phyloP scores from a whole-genome alignment of 2,888 invertebrate genomes.

The Polymixis flavicincta region DNA sequence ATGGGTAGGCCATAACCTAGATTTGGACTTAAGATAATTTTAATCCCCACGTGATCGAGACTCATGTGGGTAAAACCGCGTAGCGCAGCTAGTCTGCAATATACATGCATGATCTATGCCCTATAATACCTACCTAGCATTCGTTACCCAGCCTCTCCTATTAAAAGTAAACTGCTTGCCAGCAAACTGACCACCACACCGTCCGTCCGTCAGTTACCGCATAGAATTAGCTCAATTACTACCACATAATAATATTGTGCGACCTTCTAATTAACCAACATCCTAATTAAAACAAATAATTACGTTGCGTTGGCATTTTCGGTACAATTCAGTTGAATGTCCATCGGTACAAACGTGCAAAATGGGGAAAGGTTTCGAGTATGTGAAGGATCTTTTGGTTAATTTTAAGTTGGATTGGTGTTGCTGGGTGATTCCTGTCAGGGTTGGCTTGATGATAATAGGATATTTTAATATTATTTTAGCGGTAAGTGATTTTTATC shows the following conservation, averaged over 20 bases:
- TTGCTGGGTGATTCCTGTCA: slow-evolving; percentile 79
- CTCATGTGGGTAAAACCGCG: neutral
- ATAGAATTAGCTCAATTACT: slow-evolving; percentile 71
- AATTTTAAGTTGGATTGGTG: slow-evolving; percentile 79
- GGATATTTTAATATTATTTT: slow-evolving; percentile 77
- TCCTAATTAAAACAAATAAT: slow-evolving; percentile 80
- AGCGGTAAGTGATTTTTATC: slow-evolving; percentile 71
- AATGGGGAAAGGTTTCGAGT: slow-evolving; percentile 76
- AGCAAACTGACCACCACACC: slow-evolving; percentile 45
- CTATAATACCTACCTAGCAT: neutral
- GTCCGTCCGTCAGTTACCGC: slow-evolving; percentile 49
- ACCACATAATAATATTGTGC: slow-evolving; percentile 69
- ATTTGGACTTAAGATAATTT: neutral
- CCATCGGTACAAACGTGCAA: slow-evolving; percentile 53
- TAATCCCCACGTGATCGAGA: too few relatives aligned
- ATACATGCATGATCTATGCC: neutral
- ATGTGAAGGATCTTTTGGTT: slow-evolving; percentile 71
- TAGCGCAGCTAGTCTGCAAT: neutral
- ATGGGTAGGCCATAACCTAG: neutral
- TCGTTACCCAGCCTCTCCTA: neutral
- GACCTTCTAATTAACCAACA: slow-evolving; percentile 79
- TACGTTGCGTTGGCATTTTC: slow-evolving; percentile 61
- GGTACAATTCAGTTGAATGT: slow-evolving; percentile 59
- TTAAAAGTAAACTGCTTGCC: neutral
- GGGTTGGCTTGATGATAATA: slow-evolving; percentile 75